Evolutionary conservation across 1,140 invertebrate genomes (phyloP).

Genomic region (Camponotus pennsylvanicus): DNA sequence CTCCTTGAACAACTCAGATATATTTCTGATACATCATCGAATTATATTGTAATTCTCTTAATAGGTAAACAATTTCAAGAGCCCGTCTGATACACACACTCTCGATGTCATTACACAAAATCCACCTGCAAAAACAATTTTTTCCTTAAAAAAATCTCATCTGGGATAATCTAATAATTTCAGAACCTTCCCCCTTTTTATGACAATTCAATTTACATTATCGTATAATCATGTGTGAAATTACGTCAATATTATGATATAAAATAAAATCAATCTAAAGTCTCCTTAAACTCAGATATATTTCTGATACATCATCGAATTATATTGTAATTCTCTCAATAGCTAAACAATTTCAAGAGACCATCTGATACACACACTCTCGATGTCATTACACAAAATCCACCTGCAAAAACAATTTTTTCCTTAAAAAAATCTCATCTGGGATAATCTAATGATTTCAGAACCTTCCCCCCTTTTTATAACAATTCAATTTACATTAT

Average conservation of each 20-base stretch:
- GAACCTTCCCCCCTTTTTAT: background rate
- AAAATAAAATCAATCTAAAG: background rate
- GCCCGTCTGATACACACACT: background rate
- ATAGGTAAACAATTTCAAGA: background rate
- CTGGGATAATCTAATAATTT: background rate
- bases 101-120: slow-evolving; percentile 45
- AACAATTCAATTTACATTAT: background rate
- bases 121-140: no score
- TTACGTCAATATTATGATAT: background rate
- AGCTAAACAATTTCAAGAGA: background rate
- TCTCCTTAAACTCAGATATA: background rate
- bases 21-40: background rate
- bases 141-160: background rate
- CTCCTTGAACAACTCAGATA: background rate
- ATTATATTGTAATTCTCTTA: background rate
- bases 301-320: background rate
- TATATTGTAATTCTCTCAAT: background rate
- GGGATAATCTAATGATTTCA: background rate
- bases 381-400: slow-evolving; percentile 39
- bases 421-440: background rate
- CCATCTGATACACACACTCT: background rate
- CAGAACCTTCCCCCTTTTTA: background rate
- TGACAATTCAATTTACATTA: background rate
- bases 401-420: no score
- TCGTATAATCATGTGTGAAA: background rate